Base-by-base conservation (phyloP, 2,797 vertebrate genomes). In the Capromys pilorides region DNA sequence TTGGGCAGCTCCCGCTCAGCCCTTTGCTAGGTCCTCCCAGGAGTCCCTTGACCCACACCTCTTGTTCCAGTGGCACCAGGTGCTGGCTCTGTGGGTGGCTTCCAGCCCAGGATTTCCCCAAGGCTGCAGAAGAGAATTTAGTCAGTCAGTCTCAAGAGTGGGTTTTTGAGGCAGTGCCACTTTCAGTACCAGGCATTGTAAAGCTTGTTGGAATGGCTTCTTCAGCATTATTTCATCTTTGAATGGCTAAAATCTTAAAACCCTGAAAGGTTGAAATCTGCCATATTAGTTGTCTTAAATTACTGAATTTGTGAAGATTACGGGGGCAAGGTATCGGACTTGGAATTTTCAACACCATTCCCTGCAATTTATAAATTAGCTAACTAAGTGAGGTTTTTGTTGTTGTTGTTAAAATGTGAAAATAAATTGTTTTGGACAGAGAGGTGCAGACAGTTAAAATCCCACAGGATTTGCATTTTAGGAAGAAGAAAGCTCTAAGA, bases 61-160 rank as follows among this genome's bases (percentile, higher is more conserved):
- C 16, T 67, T n/a, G 57, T 31, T 6, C 0, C 19, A 19, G 66
- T n/a, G 54, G 28, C 19, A 39, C 6, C 61, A 45, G 78, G 66
- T 19, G 1, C 51, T 39, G 49, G 33, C 26, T 24, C 19, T n/a
- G 45, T 0, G 19, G 21, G 49, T n/a, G 33, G 11, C 41, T 26
- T n/a, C 6, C 9, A 3, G 31, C 49, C 78, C 13, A 1, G 1
- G 3, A 5, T n/a, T 5, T 41, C 49, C 9, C 3, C 0, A 12
- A 59, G 67, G 86, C 73, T 33, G 2, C 19, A 67, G 31, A 33
- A 24, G 79, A 64, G 86, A 85, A 31, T 45, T 73, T 62, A 59
- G 39, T 6, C 11, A 19, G 1, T 14, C 45, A 75, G 31, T n/a
- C 51, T 39, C 78, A 61, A 51, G 33, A 16, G 45, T 49, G 5